Evolutionary conservation across 1,140 invertebrate species (phyloP).

Genomic region (Antheraea pernyi): DNA sequence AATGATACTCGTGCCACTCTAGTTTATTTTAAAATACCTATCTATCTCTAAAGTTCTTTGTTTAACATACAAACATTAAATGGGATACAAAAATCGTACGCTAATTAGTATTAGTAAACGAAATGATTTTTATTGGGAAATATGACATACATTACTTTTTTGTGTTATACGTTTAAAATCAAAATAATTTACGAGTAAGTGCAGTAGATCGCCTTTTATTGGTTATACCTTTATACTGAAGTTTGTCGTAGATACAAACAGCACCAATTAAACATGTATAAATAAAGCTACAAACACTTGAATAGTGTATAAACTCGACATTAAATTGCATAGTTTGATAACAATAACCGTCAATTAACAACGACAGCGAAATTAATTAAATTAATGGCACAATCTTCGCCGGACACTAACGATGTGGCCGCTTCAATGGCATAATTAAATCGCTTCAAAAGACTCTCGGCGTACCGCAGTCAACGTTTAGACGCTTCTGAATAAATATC

Average conservation of each 20-base stretch:
- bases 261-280: too few species aligned
- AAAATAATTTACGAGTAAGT: too few species aligned
- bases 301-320: background rate
- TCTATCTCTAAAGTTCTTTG: background rate
- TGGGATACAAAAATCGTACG: background rate
- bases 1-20: slow-evolving; percentile 31
- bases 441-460: slow-evolving; percentile 37
- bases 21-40: slow-evolving; percentile 9
- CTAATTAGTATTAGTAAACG: background rate
- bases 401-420: slow-evolving; percentile 37
- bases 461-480: slow-evolving; percentile 34
- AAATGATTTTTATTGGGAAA: too few species aligned
- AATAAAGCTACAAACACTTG: too few species aligned
- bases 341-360: slow-evolving; percentile 24
- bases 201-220: too few species aligned
- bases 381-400: slow-evolving; percentile 33
- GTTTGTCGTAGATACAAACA: too few species aligned
- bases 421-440: slow-evolving; percentile 42
- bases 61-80: background rate
- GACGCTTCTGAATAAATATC: slow-evolving; percentile 60
- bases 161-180: too few species aligned
- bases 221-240: too few species aligned
- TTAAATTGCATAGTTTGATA: slow-evolving; percentile 4
- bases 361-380: slow-evolving; percentile 21
- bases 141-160: too few species aligned